phyloP scores from a whole-genome alignment of 2,888 invertebrate genomes.

The Lampropteryx suffumata region DNA sequence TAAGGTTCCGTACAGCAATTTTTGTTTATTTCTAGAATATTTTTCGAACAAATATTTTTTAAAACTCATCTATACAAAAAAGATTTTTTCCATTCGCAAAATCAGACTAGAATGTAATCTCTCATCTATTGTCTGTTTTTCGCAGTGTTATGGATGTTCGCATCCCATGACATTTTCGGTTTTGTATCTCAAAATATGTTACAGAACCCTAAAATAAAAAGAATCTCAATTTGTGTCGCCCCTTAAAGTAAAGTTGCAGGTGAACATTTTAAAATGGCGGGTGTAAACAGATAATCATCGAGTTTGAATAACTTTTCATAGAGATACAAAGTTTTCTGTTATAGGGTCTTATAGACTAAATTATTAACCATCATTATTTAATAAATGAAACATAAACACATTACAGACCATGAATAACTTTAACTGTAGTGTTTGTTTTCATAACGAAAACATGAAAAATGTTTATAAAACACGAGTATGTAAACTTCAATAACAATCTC shows the following conservation, averaged over 20 bases:
- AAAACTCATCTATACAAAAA: no score
- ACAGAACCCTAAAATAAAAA: conserved; percentile 20
- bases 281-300: conserved; percentile 23
- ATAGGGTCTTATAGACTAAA: no score
- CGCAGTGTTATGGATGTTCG: no score
- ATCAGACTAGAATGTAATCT: no score
- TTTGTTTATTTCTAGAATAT: no score
- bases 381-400: background rate
- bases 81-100: no score
- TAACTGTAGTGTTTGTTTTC: background rate
- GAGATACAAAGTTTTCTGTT: conserved; percentile 8
- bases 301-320: conserved; percentile 20
- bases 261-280: conserved; percentile 13
- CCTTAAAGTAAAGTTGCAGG: conserved; percentile 64
- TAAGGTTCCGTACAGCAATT: conserved; percentile 3
- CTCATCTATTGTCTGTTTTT: no score
- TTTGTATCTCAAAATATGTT: background rate
- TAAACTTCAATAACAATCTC: background rate
- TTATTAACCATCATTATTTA: no score
- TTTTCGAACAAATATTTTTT: no score
- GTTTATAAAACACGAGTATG: background rate
- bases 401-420: background rate
- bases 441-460: conserved; percentile 1
- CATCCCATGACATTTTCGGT: no score
- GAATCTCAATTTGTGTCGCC: conserved; percentile 71